Base-by-base conservation (phyloP, 1,140 invertebrate genomes). In the Brachionus asplanchnoidis region DNA sequence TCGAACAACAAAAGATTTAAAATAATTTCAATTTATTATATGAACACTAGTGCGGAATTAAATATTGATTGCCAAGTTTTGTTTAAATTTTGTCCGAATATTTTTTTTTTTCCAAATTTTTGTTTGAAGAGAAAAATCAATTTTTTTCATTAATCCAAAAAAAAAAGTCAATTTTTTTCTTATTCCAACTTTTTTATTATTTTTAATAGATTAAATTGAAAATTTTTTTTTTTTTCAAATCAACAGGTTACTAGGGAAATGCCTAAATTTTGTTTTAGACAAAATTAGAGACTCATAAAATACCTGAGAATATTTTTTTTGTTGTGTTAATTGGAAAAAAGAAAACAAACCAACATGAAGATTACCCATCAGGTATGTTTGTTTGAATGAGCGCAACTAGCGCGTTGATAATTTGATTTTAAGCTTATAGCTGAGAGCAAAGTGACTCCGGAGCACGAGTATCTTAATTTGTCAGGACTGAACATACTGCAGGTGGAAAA, bases 311-410 rank as follows among this genome's bases (percentile, higher is more conserved):
- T 17, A 14, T 42, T 75, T 75, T 42, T 75, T 23, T 42, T 17
- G 20, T 75, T 42, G n/a, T 28, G 26, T 46, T 75, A 23, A 42
- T 75, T 75, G 40, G 17, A 75, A 75, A 32, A 73, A 46, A n/a
- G n/a, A n/a, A n/a, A 23, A 50, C 26, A 20, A 20, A 50, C 53
- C 17, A 60, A 77, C 42, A 77, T 77, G 73, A 77, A 77, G 73
- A 77, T 77, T 92, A 92, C 1, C 90, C 91, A 84, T 92, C 91
- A 85, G 90, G 91, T 4, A 91, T 91, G 84, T 90, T 91, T 17
- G 92, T 87, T 11, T 90, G 89, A 28, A 89, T 88, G 8, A 89
- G 90, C 65, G 84, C 82, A 36, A 85, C 85, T 44, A 68, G 46
- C 14, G 42, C 44, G 14, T 82, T 82, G 11, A 26, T 68, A 73